phyloP scores from a whole-genome alignment of 64 coral and sea anemone genomes.

The Pocillopora verrucosa region DNA sequence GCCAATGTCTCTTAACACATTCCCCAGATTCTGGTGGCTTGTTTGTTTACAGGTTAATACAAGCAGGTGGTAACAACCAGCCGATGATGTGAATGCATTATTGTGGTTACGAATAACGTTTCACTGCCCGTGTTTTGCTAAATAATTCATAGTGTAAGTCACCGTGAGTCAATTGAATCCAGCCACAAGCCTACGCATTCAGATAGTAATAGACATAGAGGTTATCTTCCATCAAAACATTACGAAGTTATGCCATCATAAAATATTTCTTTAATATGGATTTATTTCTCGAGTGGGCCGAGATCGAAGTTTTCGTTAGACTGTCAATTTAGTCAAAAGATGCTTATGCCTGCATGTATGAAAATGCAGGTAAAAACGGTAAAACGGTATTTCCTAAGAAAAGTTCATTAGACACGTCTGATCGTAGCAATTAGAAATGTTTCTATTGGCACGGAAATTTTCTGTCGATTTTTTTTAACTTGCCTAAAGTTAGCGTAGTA shows the following conservation, averaged over 20 bases:
- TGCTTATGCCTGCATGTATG: too few relatives aligned
- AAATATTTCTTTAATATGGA: not conserved
- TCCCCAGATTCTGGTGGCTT: conserved; percentile 30
- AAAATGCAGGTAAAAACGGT: too few relatives aligned
- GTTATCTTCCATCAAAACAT: not conserved
- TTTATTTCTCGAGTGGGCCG: too few relatives aligned
- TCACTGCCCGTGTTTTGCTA: not conserved
- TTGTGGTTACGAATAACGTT: not conserved
- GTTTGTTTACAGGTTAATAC: conserved; percentile 4
- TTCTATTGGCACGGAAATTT: too few relatives aligned
- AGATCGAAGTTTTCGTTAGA: too few relatives aligned
- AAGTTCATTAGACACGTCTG: too few relatives aligned
- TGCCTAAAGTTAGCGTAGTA: too few relatives aligned
- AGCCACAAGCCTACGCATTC: not conserved
- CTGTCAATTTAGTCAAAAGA: too few relatives aligned
- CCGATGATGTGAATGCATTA: not conserved
- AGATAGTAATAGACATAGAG: not conserved
- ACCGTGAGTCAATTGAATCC: not conserved
- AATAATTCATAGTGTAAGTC: not conserved
- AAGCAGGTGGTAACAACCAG: conserved; percentile 7
- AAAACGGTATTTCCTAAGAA: too few relatives aligned
- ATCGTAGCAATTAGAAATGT: too few relatives aligned
- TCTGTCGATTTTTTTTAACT: too few relatives aligned
- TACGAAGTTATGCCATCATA: not conserved
- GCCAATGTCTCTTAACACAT: conserved; percentile 2